Evolutionary conservation across 2,888 invertebrate species (phyloP), one percentile per base, ranked within the genome.

Genomic region (Tetranychus piercei): DNA sequence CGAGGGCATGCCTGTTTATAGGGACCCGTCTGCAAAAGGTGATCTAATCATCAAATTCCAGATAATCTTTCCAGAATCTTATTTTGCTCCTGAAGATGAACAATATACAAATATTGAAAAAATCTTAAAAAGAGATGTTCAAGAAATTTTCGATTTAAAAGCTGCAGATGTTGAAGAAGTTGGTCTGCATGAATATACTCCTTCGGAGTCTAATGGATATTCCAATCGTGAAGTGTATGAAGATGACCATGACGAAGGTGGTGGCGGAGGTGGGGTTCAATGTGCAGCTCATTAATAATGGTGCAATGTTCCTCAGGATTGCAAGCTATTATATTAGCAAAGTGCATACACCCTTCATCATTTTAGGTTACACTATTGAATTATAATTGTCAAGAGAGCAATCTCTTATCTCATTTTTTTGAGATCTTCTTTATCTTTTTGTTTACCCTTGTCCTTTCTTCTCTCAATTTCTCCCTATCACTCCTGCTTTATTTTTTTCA

Each of bases 1-100:
- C 6, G 92, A 94, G 83, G 95, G 95, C 34, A 95, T 95, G 94
- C 95, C 95, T 1, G 85, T 87, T 65, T 88, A 88, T 80, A 89
- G 89, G 81, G 90, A 89, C 82, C 91, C 92, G 7, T 89, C 90
- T 82, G 90, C 91, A 80, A 89, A 88, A 81, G 95, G 95, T 74
- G 89, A 92, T 82, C 84, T 96, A 73, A 89, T 89, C 81, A 87
- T 95, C 75, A 89, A 90, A 80, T 94, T 96, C 85, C 88, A 88
- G 80, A 88, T 95, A 74, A 86, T 86, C 77, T 94, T 94, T 83
- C 95, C 95, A 69, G 86, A 87, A 67, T 88, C 88, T 79, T 86
- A 92, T 81, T 94, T 92, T 84, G 87, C 88, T 55, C 86, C 86
- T 77, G 87, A 88, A 78, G 69, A 69, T 20, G 86, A 86, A 74